Percentiles rank a stretch among this genome's conserved stretches.
Conservation (phyloP, 1,140 invertebrate species). For the Saxidomus purpurata region DNA sequence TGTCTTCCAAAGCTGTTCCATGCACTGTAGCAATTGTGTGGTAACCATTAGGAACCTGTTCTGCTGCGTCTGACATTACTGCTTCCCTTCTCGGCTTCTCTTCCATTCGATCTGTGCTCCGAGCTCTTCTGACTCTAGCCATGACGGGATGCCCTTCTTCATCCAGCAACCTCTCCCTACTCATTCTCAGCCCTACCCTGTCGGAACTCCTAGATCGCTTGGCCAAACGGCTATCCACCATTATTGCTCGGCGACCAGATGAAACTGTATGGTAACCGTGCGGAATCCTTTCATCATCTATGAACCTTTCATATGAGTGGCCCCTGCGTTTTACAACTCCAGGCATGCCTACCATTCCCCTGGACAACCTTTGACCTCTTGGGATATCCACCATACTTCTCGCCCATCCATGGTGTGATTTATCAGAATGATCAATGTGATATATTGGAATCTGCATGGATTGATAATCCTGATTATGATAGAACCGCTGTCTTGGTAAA, state of each 20-base stretch:
- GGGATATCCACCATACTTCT: conserved; percentile 64
- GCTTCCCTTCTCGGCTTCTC: neutral
- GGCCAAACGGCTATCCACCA: conserved; percentile 33
- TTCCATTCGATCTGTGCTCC: neutral
- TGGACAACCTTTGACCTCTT: conserved; percentile 42
- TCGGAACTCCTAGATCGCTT: neutral
- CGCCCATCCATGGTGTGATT: conserved; percentile 17
- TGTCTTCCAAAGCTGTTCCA: conserved; percentile 1
- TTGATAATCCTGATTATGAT: neutral
- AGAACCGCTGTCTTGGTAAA: neutral
- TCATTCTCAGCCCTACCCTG: neutral
- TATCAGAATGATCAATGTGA: conserved; percentile 53
- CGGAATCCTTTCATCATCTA: conserved; percentile 47
- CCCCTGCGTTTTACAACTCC: neutral
- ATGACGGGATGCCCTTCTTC: neutral
- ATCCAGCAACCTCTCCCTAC: neutral
- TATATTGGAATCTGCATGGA: conserved; percentile 45
- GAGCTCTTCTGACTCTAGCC: neutral
- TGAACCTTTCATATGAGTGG: conserved; percentile 13
- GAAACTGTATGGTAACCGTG: conserved; percentile 48
- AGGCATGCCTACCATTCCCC: neutral
- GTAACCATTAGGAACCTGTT: neutral
- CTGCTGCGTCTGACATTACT: neutral
- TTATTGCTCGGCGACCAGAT: conserved; percentile 26
- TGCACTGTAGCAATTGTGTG: conserved; percentile 31